Evolutionary conservation across 2,113 vertebrate species (phyloP), one percentile per base, ranked within the genome.

Genomic region (Microtus ochrogaster): DNA sequence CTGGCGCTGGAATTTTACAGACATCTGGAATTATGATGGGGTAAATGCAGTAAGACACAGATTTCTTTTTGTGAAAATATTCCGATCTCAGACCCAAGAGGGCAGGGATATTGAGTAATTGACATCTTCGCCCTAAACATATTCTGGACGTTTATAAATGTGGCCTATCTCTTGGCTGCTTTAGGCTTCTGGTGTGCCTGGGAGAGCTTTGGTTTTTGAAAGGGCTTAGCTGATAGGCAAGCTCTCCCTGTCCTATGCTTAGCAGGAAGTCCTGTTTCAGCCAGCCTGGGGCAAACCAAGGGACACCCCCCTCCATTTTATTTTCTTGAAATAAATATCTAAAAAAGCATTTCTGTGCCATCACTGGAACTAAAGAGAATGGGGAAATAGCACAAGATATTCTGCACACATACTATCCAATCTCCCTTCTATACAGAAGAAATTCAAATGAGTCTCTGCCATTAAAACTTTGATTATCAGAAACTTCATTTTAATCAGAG

Each of bases 21-120:
- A 97, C 98, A 98, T 98, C 98, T 98, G 98, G 98, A 98, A 98
- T 96, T 96, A 97, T 95, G 98, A 97, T 97, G 98, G 97, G 95
- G 92, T 97, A 97, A 97, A 97, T 89, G 83, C 49, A 98, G 95
- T 94, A 95, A 94, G 91, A 94, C 95, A 88, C 95, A 97, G 95
- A 94, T 93, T 93, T 97, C 93, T 98, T 96, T 93, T 97, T 90
- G 89, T 95, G 96, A 96, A 96, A 98, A 91, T 95, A 98, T 97
- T 97, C 95, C 96, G 91, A 95, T 97, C 92, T 97, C 95, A 97
- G 96, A 96, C 92, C 94, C 97, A 98, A 96, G 98, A 98, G 97
- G 97, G 98, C 96, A 98, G 96, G 97, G 97, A 96, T 96, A 95
- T 97, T 91, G 96, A 94, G 95, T 98, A 98, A 97, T 97, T 19